These are phyloP conservation scores for Scaptodrosophila latifasciaeformis DNA, from an alignment of 2,888 invertebrate genomes.

Conservation along the genomic window DNA sequence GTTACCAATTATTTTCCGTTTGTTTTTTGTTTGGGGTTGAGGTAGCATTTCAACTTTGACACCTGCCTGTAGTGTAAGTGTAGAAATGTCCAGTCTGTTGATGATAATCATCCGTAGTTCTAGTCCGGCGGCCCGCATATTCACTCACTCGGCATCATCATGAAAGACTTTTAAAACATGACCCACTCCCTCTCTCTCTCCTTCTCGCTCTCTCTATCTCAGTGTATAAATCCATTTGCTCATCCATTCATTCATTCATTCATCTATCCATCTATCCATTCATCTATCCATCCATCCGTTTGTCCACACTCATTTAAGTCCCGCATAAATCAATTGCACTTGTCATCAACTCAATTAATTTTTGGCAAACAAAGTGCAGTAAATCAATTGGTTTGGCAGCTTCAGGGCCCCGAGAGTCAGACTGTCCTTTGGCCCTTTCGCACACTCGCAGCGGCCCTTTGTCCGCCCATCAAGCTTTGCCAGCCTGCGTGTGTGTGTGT, in stretches of 20 bases:
- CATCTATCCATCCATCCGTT: slow-evolving; percentile 24
- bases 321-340: slow-evolving; percentile 76
- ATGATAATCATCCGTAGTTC: no score
- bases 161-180: no score
- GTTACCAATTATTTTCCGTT: neutral
- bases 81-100: no score
- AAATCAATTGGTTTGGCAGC: slow-evolving; percentile 75
- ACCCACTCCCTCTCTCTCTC: slow-evolving; percentile 7
- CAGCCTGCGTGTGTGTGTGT: no score
- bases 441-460: slow-evolving; percentile 22
- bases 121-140: no score
- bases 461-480: slow-evolving; percentile 8
- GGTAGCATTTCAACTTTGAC: slow-evolving; percentile 33
- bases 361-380: slow-evolving; percentile 75
- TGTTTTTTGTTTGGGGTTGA: neutral
- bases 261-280: slow-evolving; percentile 23
- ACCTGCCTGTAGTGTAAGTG: slow-evolving; percentile 30
- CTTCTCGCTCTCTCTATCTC: slow-evolving; percentile 17
- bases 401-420: slow-evolving; percentile 15
- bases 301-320: slow-evolving; percentile 72
- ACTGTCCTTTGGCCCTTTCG: slow-evolving; percentile 44
- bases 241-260: slow-evolving; percentile 22
- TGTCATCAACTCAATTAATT: slow-evolving; percentile 76
- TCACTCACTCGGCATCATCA: no score
- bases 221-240: neutral